A percentile compares a stretch with the other conserved stretches of the same genome.
These are phyloP conservation scores for Poeciliopsis paucimaculata DNA, from an alignment of 2,797 vertebrate species.

Conservation along the genomic window DNA sequence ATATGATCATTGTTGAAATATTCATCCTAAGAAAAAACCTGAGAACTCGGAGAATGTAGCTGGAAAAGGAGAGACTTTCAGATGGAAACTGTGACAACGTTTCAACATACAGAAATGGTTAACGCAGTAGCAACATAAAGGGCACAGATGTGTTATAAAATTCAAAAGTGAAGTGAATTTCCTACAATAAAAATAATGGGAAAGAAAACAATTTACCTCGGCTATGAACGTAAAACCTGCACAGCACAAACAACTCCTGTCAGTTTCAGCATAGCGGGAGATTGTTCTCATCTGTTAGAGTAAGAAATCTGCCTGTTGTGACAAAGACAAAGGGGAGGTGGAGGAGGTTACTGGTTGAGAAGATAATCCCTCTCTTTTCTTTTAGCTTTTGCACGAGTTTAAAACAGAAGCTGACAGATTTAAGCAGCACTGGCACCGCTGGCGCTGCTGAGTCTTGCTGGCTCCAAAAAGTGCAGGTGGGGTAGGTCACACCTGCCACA, in stretches of 20 bases:
- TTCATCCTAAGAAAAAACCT: not conserved
- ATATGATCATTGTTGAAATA: not conserved
- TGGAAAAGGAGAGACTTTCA: not conserved
- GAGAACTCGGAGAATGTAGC: not conserved
- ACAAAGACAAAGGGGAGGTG: not conserved
- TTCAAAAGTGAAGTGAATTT: not conserved
- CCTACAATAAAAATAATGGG: not conserved
- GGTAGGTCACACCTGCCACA: not conserved
- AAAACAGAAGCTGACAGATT: not conserved
- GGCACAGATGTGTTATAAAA: not conserved
- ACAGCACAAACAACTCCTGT: not conserved
- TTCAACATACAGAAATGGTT: not conserved
- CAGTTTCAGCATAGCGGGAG: not conserved
- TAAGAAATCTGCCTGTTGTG: not conserved
- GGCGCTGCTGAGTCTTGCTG: not conserved
- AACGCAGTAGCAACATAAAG: not conserved
- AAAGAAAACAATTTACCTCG: not conserved
- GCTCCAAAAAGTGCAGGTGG: not conserved
- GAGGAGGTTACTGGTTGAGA: not conserved
- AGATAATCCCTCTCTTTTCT: not conserved
- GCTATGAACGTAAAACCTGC: not conserved
- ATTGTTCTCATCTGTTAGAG: not conserved
- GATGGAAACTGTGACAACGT: not conserved
- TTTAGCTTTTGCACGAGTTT: not conserved
- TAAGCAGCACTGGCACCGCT: not conserved